Evolutionary conservation across 2,797 vertebrate genomes (phyloP).

Genomic region (Remorina albescens): DNA sequence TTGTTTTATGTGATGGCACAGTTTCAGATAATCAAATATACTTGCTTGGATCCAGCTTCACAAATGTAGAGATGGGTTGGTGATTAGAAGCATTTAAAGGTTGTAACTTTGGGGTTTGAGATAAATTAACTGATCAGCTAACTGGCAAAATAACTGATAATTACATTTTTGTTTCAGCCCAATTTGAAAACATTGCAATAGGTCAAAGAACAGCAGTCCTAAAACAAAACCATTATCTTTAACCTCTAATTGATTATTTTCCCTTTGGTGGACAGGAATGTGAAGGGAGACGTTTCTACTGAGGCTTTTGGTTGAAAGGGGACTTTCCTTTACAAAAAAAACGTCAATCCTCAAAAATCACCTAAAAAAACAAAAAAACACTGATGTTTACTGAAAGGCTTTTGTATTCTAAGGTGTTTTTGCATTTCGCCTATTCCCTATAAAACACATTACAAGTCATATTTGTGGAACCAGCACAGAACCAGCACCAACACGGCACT

Average conservation of each 20-base stretch:
- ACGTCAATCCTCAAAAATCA: no score
- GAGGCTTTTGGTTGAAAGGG: no score
- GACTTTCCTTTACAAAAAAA: no score
- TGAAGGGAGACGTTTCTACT: background rate
- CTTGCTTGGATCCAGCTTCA: no score
- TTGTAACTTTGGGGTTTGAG: background rate
- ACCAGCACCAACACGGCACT: slow-evolving; percentile 27
- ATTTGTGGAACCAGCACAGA: background rate
- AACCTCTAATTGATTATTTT: no score
- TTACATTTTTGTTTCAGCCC: background rate
- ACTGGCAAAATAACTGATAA: no score
- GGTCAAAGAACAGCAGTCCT: no score
- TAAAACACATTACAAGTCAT: slow-evolving; percentile 7
- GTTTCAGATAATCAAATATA: no score
- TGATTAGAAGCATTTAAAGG: background rate
- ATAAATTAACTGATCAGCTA: background rate
- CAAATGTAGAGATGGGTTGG: no score
- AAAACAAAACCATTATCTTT: no score
- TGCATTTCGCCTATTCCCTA: background rate
- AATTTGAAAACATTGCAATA: background rate
- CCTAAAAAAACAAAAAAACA: no score
- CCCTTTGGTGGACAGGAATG: background rate
- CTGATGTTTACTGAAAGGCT: slow-evolving; percentile 4
- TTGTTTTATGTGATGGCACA: no score
- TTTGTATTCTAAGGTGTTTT: background rate